Base-by-base conservation (phyloP, 2,888 invertebrate species). In the Apamea anceps region DNA sequence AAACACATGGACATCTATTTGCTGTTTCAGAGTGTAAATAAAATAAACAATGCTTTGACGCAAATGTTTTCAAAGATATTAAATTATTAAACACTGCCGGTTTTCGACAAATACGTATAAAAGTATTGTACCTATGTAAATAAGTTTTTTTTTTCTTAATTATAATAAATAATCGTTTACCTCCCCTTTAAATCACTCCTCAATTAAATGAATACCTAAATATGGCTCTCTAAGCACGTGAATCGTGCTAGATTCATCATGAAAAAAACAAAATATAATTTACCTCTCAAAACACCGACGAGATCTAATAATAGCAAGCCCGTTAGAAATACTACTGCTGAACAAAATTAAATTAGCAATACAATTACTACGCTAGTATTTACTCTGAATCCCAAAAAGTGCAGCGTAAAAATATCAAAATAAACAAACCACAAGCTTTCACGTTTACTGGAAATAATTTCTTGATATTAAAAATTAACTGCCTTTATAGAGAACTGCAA, bases 391-490 rank as follows among this genome's bases (percentile, higher is more conserved):
- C 48, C 57, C 32, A 25, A 45, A 28, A n/a, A 2, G 25, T 66
- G 57, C 63, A 71, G 37, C 37, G 65, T 80, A 67, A 80, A 74
- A 72, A 72, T n/a, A n/a, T 32, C 42, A 75, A 25, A 65, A 37
- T 37, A 65, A 65, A 37, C 25, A 21, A 68, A 78, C 70, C 21
- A 10, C 45, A 18, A 45, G 42, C 25, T 12, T 45, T 10, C 25
- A 28, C 8, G 28, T 60, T 74, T 71, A 42, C 54, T n/a, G 21
- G 18, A 67, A 82, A 57, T 51, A n/a, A 32, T 76, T 51, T 67
- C 51, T 75, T 18, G 13, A 60, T 57, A 54, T 75, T 57, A 67
- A 68, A 83, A 80, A 77, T n/a, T 51, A 57, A 66, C 75, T 67
- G 15, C 18, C 25, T 32, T 62, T 72, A 45, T 77, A 32, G 4